Base-by-base conservation (phyloP, 1,140 invertebrate species). In the Galleria mellonella region DNA sequence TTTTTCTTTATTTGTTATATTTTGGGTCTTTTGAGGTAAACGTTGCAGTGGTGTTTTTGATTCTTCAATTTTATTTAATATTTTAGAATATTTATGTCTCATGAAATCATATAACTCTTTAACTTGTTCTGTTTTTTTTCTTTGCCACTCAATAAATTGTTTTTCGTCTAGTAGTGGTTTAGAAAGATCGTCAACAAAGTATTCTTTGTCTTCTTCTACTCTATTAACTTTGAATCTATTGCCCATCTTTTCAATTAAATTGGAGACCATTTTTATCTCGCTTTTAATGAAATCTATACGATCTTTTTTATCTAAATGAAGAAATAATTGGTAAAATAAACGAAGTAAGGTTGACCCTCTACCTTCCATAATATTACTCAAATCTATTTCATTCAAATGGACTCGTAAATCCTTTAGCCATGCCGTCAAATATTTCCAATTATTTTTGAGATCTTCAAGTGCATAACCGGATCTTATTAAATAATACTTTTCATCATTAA, bases 321-420 rank as follows among this genome's bases (percentile, higher is more conserved):
- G 65, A 59, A 89, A 91, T 9, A 91, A 55, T 67, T 89, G 85
- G 68, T 90, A 90, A 58, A 90, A 88, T 7, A 91, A 56, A 9
- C 87, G 82, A 9, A 90, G 57, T 9, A 89, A 62, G 0, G 82
- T 62, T 7, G 81, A 79, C 12, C 86, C 86, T 44, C 85, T 86
- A 6, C 87, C 87, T 29, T 86, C 65, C 36, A 86, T 87, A 4
- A 90, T 84, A 30, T 83, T 83, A 0, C 70, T 51, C 33, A 90
- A 56, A 36, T 87, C 86, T 6, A 72, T 59, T n/a, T 88, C 78
- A 33, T 62, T 70, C 43, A 88, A 62, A 5, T 75, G 60, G 9
- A 90, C 79, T 33, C 87, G 82, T 1, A 91, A 58, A 32, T 83
- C 69, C 10, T 62, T 62, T 13, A 90, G 45, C 89, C 89, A 90